Evolutionary conservation across 1,140 invertebrate genomes (phyloP), one percentile per base, ranked within the genome.

Genomic region (Globodera ellingtonae): DNA sequence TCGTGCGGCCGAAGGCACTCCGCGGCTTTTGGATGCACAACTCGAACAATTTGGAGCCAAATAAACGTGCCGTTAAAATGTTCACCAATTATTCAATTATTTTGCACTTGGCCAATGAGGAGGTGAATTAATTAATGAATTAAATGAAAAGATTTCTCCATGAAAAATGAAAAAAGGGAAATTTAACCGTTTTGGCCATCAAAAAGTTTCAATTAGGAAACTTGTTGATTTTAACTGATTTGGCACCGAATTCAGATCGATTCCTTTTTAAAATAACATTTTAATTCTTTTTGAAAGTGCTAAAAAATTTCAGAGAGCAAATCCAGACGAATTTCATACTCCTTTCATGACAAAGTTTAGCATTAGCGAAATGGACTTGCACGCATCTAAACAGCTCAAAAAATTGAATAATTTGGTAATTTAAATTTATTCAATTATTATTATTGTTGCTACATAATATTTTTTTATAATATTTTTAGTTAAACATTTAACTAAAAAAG

Each of bases 1-100:
- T 82, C 21, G 81, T 82, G 18, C 67, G 81, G 6, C 81, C 81
- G 50, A 70, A 52, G 15, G 81, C 62, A 24, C 47, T 82, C 9
- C 66, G 73, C 48, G 81, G 81, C 44, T 82, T 82, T 69, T 82
- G 81, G 81, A 82, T 82, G 79, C 81, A 82, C 71, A 21, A 81
- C 50, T 81, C 75, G 21, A 9, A 66, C 4, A 73, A 73, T 78
- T n/a, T 75, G 67, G 73, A 18, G 56, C 56, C 56, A 62, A 62
- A 15, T 6, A 62, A 62, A 18, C 56, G 56, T 1, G 15, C 15
- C 6, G 75, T 56, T 73, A 70, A 75, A n/a, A n/a, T 75, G 35
- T 73, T 66, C 13, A 73, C 79, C 47, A 80, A 80, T 47, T 80
- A 73, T 67, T 80, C 79, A 59, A 46, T 80, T 13, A 13, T 75